These are phyloP conservation scores for Pygoscelis adeliae DNA, from an alignment of 2,113 vertebrate species.

Conservation along the genomic window DNA sequence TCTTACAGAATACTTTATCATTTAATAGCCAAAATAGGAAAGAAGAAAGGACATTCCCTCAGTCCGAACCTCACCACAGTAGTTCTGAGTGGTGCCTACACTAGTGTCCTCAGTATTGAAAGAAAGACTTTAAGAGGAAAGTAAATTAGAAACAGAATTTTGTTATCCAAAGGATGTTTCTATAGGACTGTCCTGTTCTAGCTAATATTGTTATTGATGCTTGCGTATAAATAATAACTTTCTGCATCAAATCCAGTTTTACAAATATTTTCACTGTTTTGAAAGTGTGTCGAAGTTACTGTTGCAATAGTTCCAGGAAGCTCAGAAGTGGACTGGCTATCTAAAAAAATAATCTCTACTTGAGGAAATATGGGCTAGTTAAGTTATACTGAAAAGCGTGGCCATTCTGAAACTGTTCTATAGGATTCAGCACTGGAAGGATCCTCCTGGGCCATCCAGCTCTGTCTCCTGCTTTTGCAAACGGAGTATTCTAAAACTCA, in stretches of 20 bases:
- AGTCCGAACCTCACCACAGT: background rate
- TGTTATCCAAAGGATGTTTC: background rate
- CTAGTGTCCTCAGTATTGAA: background rate
- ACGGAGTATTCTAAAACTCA: background rate
- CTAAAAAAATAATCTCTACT: background rate
- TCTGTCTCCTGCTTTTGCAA: background rate
- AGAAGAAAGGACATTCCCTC: background rate
- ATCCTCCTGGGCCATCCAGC: background rate
- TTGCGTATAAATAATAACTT: background rate
- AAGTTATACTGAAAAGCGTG: background rate
- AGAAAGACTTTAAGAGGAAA: background rate
- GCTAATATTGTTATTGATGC: background rate
- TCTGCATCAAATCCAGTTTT: background rate
- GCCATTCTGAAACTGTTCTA: background rate
- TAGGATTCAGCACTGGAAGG: background rate
- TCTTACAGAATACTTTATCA: background rate
- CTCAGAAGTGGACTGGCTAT: background rate
- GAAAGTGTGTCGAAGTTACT: background rate
- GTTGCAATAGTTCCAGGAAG: background rate
- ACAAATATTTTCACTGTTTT: background rate
- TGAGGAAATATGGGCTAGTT: background rate
- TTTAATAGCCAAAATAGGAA: constrained; percentile 37
- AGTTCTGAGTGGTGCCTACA: background rate
- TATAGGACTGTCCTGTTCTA: background rate
- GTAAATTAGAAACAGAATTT: background rate